Evolutionary conservation across 1,140 invertebrate genomes (phyloP), one percentile per base, ranked within the genome.

Genomic region (Lepidurus couesii): DNA sequence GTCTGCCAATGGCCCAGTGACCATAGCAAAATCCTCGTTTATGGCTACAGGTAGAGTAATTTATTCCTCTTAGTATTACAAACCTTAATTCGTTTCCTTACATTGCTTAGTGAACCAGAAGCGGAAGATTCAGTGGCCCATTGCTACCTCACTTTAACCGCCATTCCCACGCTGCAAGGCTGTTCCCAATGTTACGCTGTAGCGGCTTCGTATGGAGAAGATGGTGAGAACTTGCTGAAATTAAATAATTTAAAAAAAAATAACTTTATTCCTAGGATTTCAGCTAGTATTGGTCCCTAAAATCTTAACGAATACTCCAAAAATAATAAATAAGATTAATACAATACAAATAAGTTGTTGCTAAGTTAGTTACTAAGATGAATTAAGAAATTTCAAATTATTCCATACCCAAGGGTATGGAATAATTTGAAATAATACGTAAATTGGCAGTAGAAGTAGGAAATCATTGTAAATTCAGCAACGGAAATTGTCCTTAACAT

Each of bases 1-100:
- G 88, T 92, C 81, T 91, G 89, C 82, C 90, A 92, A 82, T 92
- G 91, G 91, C 90, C 90, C 65, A 88, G 87, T 80, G 90, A 91
- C 81, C 84, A 86, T 65, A 86, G 87, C 78, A 89, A 89, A 82
- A 84, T 92, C 53, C 85, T 92, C 9, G 88, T 92, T 80, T 90
- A 90, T 84, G 91, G 91, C 74, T 87, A 89, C 81, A 89, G 89
- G 89, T 90, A 85, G 85, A 84, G 75, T 16, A 75, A 78, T 76
- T 78, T 11, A 77, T 77, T 45, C 16, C 75, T 80, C 73, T 75
- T 78, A 74, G 6, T 16, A 73, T 42, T 16, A 42, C 4, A 74
- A 76, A 77, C 11, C 34, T 7, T 76, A 7, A 77, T 24, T 78
- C 74, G 43, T 75, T 24, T 73, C 42, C 44, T 75, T 75, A 80